Evolutionary conservation across 2,113 vertebrate species (phyloP).

Genomic region (Petrocephalus zakoni): DNA sequence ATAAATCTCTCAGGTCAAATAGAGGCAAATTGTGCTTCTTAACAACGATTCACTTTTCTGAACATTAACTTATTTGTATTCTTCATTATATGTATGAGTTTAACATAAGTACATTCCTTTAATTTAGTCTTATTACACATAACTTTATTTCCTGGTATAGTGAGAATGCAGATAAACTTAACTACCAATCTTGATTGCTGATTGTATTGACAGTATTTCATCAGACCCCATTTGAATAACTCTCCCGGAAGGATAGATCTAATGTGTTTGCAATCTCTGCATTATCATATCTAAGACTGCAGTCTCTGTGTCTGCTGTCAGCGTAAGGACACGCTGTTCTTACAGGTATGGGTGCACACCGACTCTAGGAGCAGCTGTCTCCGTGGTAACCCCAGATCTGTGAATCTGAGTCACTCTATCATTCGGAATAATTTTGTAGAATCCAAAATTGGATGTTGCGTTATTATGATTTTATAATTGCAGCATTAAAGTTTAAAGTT

Average conservation of each 20-base stretch:
- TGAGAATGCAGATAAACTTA: background rate
- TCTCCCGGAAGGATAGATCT: background rate
- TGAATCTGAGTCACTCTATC: background rate
- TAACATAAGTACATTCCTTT: background rate
- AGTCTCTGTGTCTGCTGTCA: background rate
- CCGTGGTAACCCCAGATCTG: conserved; percentile 7
- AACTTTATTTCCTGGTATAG: background rate
- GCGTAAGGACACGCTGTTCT: background rate
- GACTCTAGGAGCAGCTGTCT: background rate
- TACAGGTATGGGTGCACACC: background rate
- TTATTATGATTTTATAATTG: background rate
- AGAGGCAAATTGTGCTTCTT: background rate
- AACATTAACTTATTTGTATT: background rate
- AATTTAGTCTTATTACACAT: background rate
- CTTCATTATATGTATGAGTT: background rate
- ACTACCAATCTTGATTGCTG: background rate
- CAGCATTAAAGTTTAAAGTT: background rate
- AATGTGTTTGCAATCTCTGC: background rate
- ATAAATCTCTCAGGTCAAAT: background rate
- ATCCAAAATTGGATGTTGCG: background rate
- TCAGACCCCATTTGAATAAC: background rate
- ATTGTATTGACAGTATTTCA: background rate
- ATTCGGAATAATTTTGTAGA: background rate
- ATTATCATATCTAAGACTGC: conserved; percentile 14
- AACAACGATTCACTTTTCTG: background rate